These are phyloP conservation scores for Pavo muticus DNA, from an alignment of 2,113 vertebrate genomes.

Conservation along the genomic window DNA sequence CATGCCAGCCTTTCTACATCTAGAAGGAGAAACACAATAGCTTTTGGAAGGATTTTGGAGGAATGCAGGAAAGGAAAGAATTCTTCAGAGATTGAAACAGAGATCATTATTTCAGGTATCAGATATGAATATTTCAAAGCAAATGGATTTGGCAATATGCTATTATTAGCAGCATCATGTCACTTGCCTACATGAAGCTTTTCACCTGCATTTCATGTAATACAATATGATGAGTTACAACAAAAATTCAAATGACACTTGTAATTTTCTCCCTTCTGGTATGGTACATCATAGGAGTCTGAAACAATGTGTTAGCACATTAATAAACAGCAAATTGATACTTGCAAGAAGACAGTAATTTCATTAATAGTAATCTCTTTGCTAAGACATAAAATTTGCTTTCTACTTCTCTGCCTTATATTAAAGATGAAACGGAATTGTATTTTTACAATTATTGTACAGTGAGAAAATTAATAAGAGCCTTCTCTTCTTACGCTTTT, in stretches of 20 bases:
- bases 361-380: conserved; percentile 36
- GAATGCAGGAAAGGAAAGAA: neutral
- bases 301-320: conserved; percentile 6
- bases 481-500: neutral
- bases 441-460: conserved; percentile 54
- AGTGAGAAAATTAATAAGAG: conserved; percentile 16
- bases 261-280: neutral
- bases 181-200: neutral
- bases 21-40: neutral
- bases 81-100: neutral
- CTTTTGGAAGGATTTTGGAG: neutral
- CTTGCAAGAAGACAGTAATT: conserved; percentile 27
- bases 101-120: neutral
- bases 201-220: neutral
- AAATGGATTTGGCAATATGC: neutral
- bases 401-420: conserved; percentile 13
- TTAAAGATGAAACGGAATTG: conserved; percentile 62
- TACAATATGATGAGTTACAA: neutral
- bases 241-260: conserved; percentile 20
- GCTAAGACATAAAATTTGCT: conserved; percentile 17
- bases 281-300: neutral
- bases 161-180: neutral
- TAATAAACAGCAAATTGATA: conserved; percentile 49
- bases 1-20: neutral
- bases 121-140: neutral